phyloP scores from a whole-genome alignment of 2,888 invertebrate species.

The Drosophila birchii region DNA sequence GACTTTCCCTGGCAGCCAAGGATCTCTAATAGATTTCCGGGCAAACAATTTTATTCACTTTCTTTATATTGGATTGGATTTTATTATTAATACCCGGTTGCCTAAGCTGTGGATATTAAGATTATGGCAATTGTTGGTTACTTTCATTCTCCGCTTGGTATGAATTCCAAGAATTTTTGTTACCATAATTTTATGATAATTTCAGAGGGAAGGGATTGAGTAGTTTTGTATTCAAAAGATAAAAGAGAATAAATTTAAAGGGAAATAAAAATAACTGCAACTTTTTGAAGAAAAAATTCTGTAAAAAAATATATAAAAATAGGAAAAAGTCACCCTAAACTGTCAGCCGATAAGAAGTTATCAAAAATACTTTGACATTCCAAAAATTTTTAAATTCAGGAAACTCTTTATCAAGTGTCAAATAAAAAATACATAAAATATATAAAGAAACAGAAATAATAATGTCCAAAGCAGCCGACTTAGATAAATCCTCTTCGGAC shows the following conservation, averaged over 20 bases:
- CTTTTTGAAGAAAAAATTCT: not conserved
- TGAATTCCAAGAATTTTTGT: constrained; percentile 6
- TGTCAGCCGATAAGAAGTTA: constrained; percentile 8
- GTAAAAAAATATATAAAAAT: not conserved
- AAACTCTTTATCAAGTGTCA: not conserved
- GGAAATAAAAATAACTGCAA: not conserved
- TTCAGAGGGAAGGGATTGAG: not conserved
- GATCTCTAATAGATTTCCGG: constrained; percentile 39
- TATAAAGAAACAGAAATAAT: too few relatives aligned
- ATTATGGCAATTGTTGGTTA: constrained; percentile 12
- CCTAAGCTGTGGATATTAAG: constrained; percentile 35
- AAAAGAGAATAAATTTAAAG: not conserved
- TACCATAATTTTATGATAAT: constrained; percentile 13
- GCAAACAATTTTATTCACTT: constrained; percentile 39
- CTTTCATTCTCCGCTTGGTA: not conserved
- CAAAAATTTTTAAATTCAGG: not conserved
- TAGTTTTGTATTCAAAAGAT: not conserved
- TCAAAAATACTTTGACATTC: not conserved
- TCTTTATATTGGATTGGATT: constrained; percentile 19
- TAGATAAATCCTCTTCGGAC: not conserved
- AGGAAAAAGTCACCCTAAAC: not conserved
- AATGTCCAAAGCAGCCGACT: not conserved
- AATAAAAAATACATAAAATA: not conserved
- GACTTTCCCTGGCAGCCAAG: constrained; percentile 10
- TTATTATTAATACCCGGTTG: constrained; percentile 29